Conservation (phyloP, 2,113 vertebrate genomes). For the Gadus chalcogrammus region DNA sequence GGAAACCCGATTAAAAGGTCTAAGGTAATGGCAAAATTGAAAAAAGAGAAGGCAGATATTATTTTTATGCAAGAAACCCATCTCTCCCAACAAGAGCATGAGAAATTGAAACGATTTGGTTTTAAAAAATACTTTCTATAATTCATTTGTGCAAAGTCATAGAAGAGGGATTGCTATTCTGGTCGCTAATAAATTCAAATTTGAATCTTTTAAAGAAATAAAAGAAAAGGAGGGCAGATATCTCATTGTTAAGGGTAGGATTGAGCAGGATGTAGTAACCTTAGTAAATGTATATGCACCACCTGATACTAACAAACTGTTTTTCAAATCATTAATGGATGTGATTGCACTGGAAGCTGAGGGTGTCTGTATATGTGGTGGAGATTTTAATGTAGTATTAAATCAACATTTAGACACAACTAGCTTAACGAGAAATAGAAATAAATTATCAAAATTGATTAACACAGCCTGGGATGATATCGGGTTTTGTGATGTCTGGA, state of each 20-base stretch:
- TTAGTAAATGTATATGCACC: not conserved
- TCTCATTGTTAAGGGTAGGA: not conserved
- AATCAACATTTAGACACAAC: not conserved
- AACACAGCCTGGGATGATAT: not conserved
- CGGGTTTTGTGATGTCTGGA: not conserved
- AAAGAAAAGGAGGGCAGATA: not conserved
- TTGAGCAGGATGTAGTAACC: not conserved
- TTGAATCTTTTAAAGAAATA: constrained; percentile 2
- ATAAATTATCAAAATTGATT: not conserved
- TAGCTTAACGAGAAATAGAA: not conserved
- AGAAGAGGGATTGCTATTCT: not conserved
- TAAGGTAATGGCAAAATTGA: not conserved
- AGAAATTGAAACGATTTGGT: not conserved
- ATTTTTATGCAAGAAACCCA: not conserved
- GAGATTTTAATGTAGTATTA: not conserved
- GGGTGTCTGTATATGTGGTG: not conserved
- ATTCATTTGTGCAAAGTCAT: not conserved
- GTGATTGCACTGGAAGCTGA: not conserved
- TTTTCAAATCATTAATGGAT: not conserved
- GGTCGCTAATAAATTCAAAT: not conserved
- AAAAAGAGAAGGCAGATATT: not conserved
- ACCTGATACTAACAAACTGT: not conserved
- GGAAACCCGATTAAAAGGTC: not conserved
- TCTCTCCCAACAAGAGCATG: not conserved
- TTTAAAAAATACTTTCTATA: not conserved